A percentile compares a stretch with the other conserved stretches of the same genome.
Evolutionary conservation across 2,888 invertebrate species (phyloP).

Genomic region (Folsomia manolachei): DNA sequence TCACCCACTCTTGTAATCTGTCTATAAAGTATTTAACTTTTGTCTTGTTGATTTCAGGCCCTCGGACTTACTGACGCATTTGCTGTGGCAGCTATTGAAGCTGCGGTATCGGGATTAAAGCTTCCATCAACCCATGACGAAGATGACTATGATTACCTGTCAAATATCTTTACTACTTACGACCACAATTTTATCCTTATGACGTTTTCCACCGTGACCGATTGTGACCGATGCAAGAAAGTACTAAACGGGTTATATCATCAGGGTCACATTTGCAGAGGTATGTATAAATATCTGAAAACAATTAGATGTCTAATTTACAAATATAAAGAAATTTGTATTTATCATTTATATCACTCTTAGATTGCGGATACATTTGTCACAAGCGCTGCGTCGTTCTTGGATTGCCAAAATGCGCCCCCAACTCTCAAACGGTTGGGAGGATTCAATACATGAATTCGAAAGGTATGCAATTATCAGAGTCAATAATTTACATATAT

Average conservation of each 20-base stretch:
- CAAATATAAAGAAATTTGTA: too few relatives aligned
- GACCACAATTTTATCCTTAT: conserved; percentile 62
- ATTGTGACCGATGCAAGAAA: conserved; percentile 71
- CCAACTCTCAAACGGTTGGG: background rate
- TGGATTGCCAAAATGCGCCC: conserved; percentile 60
- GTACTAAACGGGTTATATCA: conserved; percentile 67
- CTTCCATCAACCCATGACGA: conserved; percentile 1
- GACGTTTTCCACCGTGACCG: conserved; percentile 66
- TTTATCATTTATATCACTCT: too few relatives aligned
- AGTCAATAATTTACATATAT: too few relatives aligned
- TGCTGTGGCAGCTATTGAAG: conserved; percentile 62
- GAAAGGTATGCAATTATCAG: too few relatives aligned
- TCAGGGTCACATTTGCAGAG: conserved; percentile 70
- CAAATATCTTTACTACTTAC: conserved; percentile 44
- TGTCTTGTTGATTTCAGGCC: conserved; percentile 57
- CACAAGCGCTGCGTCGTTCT: conserved; percentile 69
- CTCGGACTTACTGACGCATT: conserved; percentile 73
- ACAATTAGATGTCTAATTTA: too few relatives aligned
- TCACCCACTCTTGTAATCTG: too few relatives aligned
- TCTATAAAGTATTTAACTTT: background rate
- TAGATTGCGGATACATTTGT: conserved; percentile 68
- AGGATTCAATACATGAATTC: background rate
- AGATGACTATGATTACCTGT: conserved; percentile 26
- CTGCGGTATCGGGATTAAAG: conserved; percentile 16
- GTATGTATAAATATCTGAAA: conserved; percentile 53